These are phyloP conservation scores for Sinosuthora webbiana DNA, from an alignment of 2,113 vertebrate genomes.

Conservation along the genomic window DNA sequence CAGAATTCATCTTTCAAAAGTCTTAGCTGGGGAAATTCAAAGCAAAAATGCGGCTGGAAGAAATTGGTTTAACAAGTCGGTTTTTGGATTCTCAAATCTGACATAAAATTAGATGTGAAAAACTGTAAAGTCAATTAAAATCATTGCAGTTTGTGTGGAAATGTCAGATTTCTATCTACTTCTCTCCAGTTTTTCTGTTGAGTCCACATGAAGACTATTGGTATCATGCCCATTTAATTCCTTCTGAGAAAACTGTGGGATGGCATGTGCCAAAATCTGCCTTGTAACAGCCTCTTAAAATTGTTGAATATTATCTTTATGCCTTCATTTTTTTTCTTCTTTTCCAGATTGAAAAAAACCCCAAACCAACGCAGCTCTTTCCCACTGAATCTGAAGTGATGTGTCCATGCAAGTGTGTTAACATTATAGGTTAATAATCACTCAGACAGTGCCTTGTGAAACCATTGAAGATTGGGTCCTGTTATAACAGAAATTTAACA, in stretches of 20 bases:
- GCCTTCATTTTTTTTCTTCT: background rate
- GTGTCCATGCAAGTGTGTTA: background rate
- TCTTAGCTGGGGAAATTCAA: background rate
- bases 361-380: background rate
- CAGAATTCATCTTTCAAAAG: background rate
- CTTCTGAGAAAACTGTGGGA: background rate
- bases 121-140: conserved; percentile 23
- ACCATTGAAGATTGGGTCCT: background rate
- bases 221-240: background rate
- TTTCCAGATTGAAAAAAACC: background rate
- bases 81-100: conserved; percentile 15
- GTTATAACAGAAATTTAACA: background rate
- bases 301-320: background rate
- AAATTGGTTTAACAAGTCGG: background rate
- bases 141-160: conserved; percentile 13
- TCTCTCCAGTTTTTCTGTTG: background rate
- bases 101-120: conserved; percentile 39
- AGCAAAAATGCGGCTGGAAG: conserved; percentile 7
- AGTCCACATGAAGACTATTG: background rate
- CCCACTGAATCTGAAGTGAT: background rate
- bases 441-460: background rate
- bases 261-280: background rate
- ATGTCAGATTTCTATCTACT: background rate
- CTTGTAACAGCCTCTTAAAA: background rate
- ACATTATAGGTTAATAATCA: background rate